Conservation (phyloP, 2,888 invertebrate genomes). For the Conops quadrifasciatus region DNA sequence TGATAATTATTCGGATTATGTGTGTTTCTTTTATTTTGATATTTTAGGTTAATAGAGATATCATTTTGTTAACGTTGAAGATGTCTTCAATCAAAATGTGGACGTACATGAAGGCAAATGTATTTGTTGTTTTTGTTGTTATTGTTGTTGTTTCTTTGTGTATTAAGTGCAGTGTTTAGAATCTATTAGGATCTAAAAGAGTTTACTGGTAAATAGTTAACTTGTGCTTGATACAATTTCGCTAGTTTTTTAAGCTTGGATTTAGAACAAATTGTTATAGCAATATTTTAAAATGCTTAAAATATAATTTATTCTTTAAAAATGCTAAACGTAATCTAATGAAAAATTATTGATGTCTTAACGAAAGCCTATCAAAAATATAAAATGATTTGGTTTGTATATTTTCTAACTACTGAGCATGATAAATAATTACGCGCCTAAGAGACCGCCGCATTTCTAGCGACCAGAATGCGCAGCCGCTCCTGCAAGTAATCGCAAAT, state of each 20-base stretch:
- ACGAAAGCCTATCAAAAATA: background rate
- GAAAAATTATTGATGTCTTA: background rate
- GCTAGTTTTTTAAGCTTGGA: background rate
- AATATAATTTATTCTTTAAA: background rate
- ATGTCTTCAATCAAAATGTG: constrained; percentile 7
- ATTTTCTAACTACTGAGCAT: constrained; percentile 26
- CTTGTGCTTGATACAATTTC: background rate
- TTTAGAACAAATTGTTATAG: background rate
- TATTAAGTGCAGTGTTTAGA: background rate
- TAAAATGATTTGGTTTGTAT: background rate
- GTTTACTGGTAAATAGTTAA: constrained; percentile 17
- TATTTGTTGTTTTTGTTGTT: constrained; percentile 18
- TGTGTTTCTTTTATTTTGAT: constrained; percentile 13
- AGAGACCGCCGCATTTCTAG: constrained; percentile 44
- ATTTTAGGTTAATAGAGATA: background rate
- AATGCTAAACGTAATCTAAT: background rate
- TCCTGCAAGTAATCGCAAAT: constrained; percentile 64
- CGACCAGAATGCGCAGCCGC: constrained; percentile 51
- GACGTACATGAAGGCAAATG: constrained; percentile 28
- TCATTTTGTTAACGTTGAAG: background rate
- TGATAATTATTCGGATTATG: background rate
- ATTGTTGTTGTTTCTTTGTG: constrained; percentile 20
- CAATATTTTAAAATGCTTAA: background rate
- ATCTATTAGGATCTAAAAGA: background rate
- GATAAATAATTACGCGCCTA: constrained; percentile 35